phyloP scores from a whole-genome alignment of 2,797 vertebrate species.

The Cichlasoma orientale region DNA sequence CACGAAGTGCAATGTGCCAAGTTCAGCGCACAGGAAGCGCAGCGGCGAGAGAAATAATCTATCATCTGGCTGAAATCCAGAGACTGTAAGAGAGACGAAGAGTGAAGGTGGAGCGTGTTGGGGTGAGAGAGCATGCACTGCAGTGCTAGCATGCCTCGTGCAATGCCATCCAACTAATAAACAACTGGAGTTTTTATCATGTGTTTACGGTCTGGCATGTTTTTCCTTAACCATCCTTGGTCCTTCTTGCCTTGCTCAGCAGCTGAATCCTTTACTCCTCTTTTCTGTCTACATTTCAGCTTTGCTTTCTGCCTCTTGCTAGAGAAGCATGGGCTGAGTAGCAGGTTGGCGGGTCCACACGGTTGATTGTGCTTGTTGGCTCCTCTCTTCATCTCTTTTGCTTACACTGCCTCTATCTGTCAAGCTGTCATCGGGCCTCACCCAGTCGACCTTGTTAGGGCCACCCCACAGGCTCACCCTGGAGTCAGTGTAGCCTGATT shows the following conservation, averaged over 20 bases:
- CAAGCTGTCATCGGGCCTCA: constrained; percentile 72
- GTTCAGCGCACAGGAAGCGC: background rate
- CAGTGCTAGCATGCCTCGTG: constrained; percentile 35
- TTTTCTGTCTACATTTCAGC: background rate
- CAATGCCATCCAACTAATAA: constrained; percentile 71
- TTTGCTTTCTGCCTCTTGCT: constrained; percentile 1
- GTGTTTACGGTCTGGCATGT: constrained; percentile 80
- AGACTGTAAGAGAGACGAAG: background rate
- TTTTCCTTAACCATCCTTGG: constrained; percentile 26
- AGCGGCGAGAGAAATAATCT: constrained; percentile 11
- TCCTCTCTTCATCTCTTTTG: constrained; percentile 40
- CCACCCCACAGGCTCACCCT: constrained; percentile 13
- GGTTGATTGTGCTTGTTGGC: constrained; percentile 38
- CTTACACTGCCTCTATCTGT: constrained; percentile 65
- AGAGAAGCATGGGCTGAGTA: constrained; percentile 4
- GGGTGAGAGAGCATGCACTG: constrained; percentile 14
- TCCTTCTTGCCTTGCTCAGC: constrained; percentile 2
- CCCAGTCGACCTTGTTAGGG: constrained; percentile 71
- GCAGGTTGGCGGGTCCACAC: constrained; percentile 16
- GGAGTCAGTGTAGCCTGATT: constrained; percentile 49
- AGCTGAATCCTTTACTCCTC: constrained; percentile 18
- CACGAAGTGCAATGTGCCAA: background rate
- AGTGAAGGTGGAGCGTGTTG: background rate
- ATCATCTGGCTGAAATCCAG: constrained; percentile 7
- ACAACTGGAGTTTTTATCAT: constrained; percentile 75